A percentile compares a stretch with the other conserved stretches of the same genome.
phyloP scores from a whole-genome alignment of 2,888 invertebrate genomes.

The Melanargia galathea region DNA sequence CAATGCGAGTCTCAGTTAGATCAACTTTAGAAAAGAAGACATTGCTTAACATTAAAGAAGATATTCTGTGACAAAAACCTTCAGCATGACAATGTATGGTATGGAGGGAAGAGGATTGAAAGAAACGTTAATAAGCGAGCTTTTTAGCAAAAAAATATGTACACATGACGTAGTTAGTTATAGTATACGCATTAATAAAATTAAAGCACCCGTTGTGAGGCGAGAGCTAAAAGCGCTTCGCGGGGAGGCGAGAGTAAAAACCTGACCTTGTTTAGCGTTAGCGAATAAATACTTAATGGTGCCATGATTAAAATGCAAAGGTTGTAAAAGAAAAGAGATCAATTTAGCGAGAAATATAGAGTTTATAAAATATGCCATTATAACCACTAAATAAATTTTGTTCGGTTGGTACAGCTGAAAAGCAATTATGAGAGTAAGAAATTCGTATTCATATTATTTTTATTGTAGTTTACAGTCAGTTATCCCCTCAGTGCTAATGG shows the following conservation, averaged over 20 bases:
- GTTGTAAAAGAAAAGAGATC: not conserved
- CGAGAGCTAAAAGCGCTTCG: not conserved
- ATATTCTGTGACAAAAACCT: too few relatives aligned
- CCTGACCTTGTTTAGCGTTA: constrained; percentile 17
- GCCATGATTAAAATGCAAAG: not conserved
- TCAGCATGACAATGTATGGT: too few relatives aligned
- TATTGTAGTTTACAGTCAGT: too few relatives aligned
- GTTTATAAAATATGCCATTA: not conserved
- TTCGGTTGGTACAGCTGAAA: not conserved
- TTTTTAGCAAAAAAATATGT: not conserved
- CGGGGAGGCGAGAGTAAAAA: not conserved
- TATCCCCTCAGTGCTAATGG: too few relatives aligned
- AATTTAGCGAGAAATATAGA: not conserved
- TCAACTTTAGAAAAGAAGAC: too few relatives aligned
- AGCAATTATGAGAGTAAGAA: too few relatives aligned
- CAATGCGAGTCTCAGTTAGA: too few relatives aligned
- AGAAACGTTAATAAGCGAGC: not conserved
- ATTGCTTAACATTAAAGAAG: too few relatives aligned
- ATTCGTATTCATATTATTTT: too few relatives aligned
- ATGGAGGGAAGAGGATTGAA: too few relatives aligned
- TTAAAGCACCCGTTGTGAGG: constrained; percentile 7
- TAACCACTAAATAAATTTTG: not conserved
- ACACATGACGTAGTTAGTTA: not conserved
- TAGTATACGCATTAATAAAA: not conserved
- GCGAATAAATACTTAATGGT: not conserved